These are phyloP conservation scores for Junco hyemalis DNA, from an alignment of 2,113 vertebrate genomes.

Conservation along the genomic window DNA sequence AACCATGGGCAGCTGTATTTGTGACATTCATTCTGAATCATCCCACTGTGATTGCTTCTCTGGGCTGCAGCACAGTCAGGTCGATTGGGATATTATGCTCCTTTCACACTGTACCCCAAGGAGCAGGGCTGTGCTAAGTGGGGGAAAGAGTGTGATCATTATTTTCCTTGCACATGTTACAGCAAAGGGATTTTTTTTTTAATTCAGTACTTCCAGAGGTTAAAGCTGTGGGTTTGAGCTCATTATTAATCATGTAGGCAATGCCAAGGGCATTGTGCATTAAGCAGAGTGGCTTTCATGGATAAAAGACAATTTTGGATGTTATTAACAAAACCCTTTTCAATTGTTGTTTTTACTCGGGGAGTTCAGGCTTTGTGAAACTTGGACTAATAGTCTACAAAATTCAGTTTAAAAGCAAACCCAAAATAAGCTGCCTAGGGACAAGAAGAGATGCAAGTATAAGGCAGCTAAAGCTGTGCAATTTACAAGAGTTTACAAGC, in stretches of 20 bases:
- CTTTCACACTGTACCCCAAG: fast-evolving
- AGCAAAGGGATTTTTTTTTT: not conserved
- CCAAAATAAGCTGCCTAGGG: not conserved
- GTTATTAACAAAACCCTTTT: not conserved
- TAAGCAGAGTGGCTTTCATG: not conserved
- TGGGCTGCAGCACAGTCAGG: not conserved
- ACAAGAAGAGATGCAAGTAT: not conserved
- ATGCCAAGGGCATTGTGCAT: not conserved
- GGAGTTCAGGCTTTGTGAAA: not conserved
- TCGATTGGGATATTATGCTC: fast-evolving
- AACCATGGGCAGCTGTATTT: too few species aligned
- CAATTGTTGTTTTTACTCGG: not conserved
- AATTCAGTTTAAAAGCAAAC: not conserved
- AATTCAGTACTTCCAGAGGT: not conserved
- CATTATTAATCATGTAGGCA: not conserved
- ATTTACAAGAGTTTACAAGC: not conserved
- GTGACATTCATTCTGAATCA: too few species aligned
- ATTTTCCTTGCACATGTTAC: not conserved
- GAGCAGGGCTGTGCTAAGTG: fast-evolving
- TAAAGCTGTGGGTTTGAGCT: not conserved
- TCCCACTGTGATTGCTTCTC: not conserved
- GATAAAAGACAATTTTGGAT: not conserved
- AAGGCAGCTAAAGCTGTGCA: not conserved
- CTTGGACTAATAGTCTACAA: not conserved
- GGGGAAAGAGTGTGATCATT: fast-evolving